Evolutionary conservation across 2,888 invertebrate species (phyloP).

Genomic region (Ophonus ardosiacus): DNA sequence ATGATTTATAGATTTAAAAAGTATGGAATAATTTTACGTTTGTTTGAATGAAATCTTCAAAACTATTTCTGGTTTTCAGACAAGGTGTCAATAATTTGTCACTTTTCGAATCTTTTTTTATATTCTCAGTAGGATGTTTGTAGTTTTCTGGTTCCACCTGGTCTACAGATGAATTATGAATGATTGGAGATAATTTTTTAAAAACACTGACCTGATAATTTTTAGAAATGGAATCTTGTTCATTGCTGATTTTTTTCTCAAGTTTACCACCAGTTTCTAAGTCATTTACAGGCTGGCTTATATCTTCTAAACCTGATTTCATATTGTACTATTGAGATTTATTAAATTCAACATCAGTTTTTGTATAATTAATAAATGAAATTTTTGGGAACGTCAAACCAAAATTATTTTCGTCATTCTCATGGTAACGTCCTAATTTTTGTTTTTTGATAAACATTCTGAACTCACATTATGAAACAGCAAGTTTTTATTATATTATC

Average conservation of each 20-base stretch:
- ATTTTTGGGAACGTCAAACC: slow-evolving; percentile 17
- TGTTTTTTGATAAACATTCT: background rate
- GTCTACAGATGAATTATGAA: slow-evolving; percentile 43
- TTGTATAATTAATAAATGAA: slow-evolving; percentile 40
- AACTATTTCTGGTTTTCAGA: slow-evolving; percentile 2
- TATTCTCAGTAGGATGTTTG: background rate
- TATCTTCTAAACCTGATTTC: slow-evolving; percentile 28
- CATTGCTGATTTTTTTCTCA: slow-evolving; percentile 17
- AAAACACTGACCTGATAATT: slow-evolving; percentile 33
- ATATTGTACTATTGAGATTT: slow-evolving; percentile 39
- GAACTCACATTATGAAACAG: no score
- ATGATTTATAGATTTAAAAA: background rate
- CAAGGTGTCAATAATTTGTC: background rate
- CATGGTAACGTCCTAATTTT: slow-evolving; percentile 3
- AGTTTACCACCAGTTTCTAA: background rate
- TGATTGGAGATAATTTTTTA: background rate
- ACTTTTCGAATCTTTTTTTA: background rate
- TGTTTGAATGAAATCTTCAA: slow-evolving; percentile 4
- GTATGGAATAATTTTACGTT: background rate
- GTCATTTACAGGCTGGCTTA: background rate
- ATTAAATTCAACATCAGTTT: slow-evolving; percentile 40
- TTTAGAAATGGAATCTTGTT: background rate
- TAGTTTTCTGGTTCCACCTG: slow-evolving; percentile 43
- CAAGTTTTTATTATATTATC: no score
- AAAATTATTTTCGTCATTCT: slow-evolving; percentile 8